A percentile compares a stretch with the other conserved stretches of the same genome.
Evolutionary conservation across 2,797 vertebrate species (phyloP).

Genomic region (Nyctalus aviator): DNA sequence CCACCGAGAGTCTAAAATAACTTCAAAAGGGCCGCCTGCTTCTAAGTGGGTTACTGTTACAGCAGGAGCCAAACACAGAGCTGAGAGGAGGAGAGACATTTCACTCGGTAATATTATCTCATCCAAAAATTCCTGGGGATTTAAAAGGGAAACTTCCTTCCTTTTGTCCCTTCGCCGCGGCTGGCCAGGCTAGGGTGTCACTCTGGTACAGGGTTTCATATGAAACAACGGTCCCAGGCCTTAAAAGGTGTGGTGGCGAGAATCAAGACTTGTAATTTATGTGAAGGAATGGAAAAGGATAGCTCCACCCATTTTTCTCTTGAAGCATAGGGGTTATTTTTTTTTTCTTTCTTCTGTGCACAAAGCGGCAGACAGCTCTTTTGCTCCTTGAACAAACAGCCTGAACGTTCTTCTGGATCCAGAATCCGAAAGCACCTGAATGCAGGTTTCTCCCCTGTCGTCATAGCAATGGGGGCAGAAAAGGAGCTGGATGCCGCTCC

Average conservation of each 20-base stretch:
- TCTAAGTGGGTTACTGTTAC: slow-evolving; percentile 93
- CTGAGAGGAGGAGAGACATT: slow-evolving; percentile 90
- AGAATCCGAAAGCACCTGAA: slow-evolving; percentile 59
- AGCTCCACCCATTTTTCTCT: slow-evolving; percentile 47
- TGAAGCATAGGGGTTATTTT: slow-evolving; percentile 52
- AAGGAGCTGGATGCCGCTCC: not conserved
- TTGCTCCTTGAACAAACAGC: slow-evolving; percentile 29
- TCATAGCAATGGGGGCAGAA: not conserved
- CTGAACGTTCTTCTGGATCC: slow-evolving; percentile 55
- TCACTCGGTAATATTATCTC: slow-evolving; percentile 87
- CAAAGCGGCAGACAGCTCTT: slow-evolving; percentile 39
- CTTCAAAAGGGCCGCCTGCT: slow-evolving; percentile 92
- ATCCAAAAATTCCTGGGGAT: slow-evolving; percentile 81
- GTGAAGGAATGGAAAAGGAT: slow-evolving; percentile 53
- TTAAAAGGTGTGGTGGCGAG: slow-evolving; percentile 57
- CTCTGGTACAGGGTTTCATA: slow-evolving; percentile 25
- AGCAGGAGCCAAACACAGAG: slow-evolving; percentile 90
- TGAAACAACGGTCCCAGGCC: slow-evolving; percentile 64
- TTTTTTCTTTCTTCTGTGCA: not conserved
- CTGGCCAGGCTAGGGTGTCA: slow-evolving; percentile 58
- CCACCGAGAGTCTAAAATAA: slow-evolving; percentile 92
- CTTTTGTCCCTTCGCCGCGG: slow-evolving; percentile 69
- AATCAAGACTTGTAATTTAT: slow-evolving; percentile 70
- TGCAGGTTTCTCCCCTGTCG: not conserved
- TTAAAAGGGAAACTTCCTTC: slow-evolving; percentile 82